Base-by-base conservation (phyloP, 1,140 invertebrate species). In the Zaprionus inermis region DNA sequence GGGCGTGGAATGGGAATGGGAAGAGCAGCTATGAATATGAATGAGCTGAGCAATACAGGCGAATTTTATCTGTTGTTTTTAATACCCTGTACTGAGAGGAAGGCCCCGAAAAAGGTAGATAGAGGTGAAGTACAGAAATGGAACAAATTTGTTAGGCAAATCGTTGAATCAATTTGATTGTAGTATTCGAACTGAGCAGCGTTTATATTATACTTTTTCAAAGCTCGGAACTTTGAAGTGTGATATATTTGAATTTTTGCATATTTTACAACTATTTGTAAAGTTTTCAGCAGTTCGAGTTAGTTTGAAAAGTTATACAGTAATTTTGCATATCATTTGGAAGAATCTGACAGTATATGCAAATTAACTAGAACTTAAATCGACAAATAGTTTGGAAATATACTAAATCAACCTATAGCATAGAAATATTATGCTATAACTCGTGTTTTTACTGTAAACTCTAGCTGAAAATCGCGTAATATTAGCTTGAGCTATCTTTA, bases 1-100 rank as follows among this genome's bases (percentile, higher is more conserved):
- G 10, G 20, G 18, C 24, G 24, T 28, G 5, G 24, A 28, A n/a
- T n/a, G 3, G 24, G 1, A 28, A 5, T 5, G 32, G 22, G 18
- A 32, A 14, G 59, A 51, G 6, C 46, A 66, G 64, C 81, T 64
- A 81, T 85, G 81, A 85, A 85, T 85, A 81, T 85, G 79, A 86
- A 86, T 81, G 82, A 86, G 75, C 70, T 71, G 64, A 46, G 18
- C 56, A 38, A 38, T 65, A 74, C 55, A 75, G 16, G 10, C 55
- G 18, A 57, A 54, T 36, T 57, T 34, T 11, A 16, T 30, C 28
- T 57, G n/a, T 36, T 34, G 11, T 36, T 57, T 57, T 57, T 24
- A 6, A 57, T 54, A 54, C 51, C 51, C 51, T 54, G 24, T 54
- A 12, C 44, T 6, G 0, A 49, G 44, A 12, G 4, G 3, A 3